Conservation (phyloP, 2,888 invertebrate species). For the Cantharis rustica region DNA sequence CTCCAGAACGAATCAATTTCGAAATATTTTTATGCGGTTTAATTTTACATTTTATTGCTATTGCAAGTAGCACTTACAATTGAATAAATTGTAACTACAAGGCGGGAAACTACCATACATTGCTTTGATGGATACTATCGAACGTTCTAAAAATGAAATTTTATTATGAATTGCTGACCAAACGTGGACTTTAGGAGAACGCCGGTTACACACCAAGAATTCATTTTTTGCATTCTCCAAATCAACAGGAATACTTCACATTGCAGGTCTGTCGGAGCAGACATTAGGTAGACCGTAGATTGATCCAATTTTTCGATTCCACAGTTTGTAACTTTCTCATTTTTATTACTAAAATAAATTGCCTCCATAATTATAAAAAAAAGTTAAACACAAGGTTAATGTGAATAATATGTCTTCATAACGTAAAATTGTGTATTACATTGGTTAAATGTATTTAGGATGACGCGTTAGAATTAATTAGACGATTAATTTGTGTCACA, state of each 20-base stretch:
- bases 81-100: background rate
- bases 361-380: background rate
- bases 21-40: background rate
- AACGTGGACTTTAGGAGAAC: background rate
- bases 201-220: background rate
- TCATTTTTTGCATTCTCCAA: background rate
- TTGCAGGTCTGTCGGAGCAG: no score
- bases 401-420: background rate
- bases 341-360: background rate
- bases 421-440: background rate
- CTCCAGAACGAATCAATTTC: background rate
- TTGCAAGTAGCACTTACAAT: background rate
- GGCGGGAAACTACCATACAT: background rate
- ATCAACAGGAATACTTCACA: no score
- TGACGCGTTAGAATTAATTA: background rate
- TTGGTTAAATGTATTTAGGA: background rate
- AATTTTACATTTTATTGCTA: background rate
- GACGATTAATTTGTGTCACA: background rate
- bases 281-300: background rate
- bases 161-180: background rate
- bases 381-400: background rate
- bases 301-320: background rate
- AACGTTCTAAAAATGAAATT: background rate
- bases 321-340: background rate
- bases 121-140: background rate